Evolutionary conservation across 2,113 vertebrate species (phyloP), one percentile per base, ranked within the genome.

Genomic region (Eubucco bourcierii): DNA sequence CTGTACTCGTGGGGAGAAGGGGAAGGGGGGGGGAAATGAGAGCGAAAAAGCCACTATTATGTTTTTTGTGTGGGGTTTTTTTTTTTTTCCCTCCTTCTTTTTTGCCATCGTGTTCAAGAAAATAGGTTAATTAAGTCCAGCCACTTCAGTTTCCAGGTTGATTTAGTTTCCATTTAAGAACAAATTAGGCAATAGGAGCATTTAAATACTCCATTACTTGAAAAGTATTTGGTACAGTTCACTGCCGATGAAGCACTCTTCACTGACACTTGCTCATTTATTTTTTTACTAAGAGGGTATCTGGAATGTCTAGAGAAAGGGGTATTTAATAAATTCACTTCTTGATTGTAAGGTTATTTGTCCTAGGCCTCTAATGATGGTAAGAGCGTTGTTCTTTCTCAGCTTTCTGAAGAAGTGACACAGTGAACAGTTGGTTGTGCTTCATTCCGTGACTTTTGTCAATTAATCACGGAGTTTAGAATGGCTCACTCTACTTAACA

Each of bases 121-220:
- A 90, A 64, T 83, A 87, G 82, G 83, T 90, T 95, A 93, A 89
- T 94, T 83, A 80, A 89, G 47, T 84, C 29, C 37, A 68, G n/a
- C 34, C 39, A 6, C 39, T 84, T 84, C 4, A 18, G 52, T 68
- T 94, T 72, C 52, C 46, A 72, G 56, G 58, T 56, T 72, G 46
- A 52, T 92, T 71, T 80, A 75, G 41, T 67, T 90, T 84, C 50
- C 5, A 8, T 83, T 55, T 47, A 28, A 84, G 44, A 29, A 27
- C 34, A 50, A 79, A 9, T 68, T 41, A 68, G 63, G 39, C 58
- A 68, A 20, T 52, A 29, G 4, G 44, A 88, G 34, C 44, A 50
- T 50, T 86, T 78, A 77, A 73, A 31, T 53, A 33, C 29, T 75
- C 18, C 17, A n/a, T 87, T 89, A 44, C 47, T 84, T 68, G 34